Evolutionary conservation across 2,113 vertebrate genomes (phyloP), one percentile per base, ranked within the genome.

Genomic region (Laticauda colubrina): DNA sequence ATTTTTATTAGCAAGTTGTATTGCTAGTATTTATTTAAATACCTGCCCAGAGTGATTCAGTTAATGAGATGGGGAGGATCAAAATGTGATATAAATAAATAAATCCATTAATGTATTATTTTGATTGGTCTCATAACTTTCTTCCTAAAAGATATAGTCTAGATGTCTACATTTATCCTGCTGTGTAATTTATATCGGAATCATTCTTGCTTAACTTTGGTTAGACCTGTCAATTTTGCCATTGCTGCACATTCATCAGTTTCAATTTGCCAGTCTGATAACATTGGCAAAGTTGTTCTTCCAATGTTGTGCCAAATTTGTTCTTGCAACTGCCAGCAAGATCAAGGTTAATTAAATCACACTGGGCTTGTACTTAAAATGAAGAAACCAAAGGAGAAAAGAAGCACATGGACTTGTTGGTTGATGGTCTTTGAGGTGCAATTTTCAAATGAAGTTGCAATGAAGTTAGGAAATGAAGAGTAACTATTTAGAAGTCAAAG

Each of bases 401-500:
- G 14, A 64, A 64, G 12, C 14, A 29, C 34, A 14, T 75, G 26
- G 26, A 51, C 26, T 18, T 26, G 1, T 51, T 53, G 20, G 26
- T 75, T 8, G 23, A 34, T 75, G n/a, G 69, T 12, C 93, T 90
- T 24, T 15, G 87, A 11, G 91, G 94, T 2, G 89, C 95, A 96
- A 91, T 85, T 18, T 95, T 94, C 69, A 34, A 9, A 93, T 21
- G 64, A 26, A 12, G 90, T 91, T 85, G 61, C 94, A 94, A 89
- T 87, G 48, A 92, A 90, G 92, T 45, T 93, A 88, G 94, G 95
- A 95, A 96, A 96, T 95, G 94, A 95, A 94, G 86, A 45, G 10
- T 94, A 94, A 92, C 96, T 94, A 95, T 94, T 96, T 53, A 0
- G 24, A 14, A 89, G 93, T 95, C 94, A 20, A 94, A 94, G 95